These are phyloP conservation scores for Theocolax elegans DNA, from an alignment of 1,140 invertebrate genomes.

Conservation along the genomic window DNA sequence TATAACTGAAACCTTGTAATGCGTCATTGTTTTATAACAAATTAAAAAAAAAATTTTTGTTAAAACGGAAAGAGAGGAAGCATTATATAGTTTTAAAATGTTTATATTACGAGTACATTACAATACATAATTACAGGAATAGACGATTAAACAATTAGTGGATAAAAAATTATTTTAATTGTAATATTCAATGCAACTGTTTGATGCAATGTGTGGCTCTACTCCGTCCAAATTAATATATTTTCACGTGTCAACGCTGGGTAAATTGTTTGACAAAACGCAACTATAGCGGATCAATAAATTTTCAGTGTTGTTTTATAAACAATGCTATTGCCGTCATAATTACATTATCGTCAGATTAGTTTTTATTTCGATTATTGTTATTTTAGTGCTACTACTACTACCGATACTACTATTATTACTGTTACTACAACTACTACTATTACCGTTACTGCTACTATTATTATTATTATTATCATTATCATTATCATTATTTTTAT, in stretches of 20 bases:
- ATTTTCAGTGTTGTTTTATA: too few relatives aligned
- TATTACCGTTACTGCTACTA: slow-evolving; percentile 24
- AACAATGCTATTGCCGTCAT: slow-evolving; percentile 16
- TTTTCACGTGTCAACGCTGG: too few relatives aligned
- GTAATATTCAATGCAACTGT: slow-evolving; percentile 48
- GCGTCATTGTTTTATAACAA: too few relatives aligned
- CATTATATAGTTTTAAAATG: too few relatives aligned
- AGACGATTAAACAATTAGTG: too few relatives aligned
- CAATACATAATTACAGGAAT: too few relatives aligned
- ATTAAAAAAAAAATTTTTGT: too few relatives aligned
- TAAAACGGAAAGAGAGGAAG: too few relatives aligned
- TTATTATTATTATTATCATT: slow-evolving; percentile 15
- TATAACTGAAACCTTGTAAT: too few relatives aligned
- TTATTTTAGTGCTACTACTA: slow-evolving; percentile 21
- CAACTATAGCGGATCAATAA: background rate
- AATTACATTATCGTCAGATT: background rate
- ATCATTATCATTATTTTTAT: slow-evolving; percentile 12
- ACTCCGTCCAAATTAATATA: slow-evolving; percentile 49
- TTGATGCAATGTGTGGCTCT: slow-evolving; percentile 54
- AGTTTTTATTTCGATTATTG: slow-evolving; percentile 22
- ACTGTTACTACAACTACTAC: background rate
- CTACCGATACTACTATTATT: slow-evolving; percentile 16
- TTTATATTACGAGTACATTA: too few relatives aligned
- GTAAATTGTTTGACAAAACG: slow-evolving; percentile 40
- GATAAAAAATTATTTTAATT: slow-evolving; percentile 39